These are phyloP conservation scores for Limulus polyphemus DNA, from an alignment of 2,888 invertebrate species.

Conservation along the genomic window DNA sequence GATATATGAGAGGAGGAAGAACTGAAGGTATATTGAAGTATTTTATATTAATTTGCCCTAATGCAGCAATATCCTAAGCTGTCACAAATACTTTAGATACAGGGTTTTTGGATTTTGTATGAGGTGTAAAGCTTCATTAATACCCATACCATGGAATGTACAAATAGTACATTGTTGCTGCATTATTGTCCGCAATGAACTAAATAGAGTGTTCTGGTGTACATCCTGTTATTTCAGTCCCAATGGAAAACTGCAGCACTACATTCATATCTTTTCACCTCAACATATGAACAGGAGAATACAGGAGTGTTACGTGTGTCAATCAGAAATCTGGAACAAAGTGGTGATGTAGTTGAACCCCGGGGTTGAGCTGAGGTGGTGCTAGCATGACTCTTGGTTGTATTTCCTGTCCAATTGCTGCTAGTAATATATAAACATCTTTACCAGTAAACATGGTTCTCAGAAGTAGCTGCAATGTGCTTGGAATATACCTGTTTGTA, in stretches of 20 bases:
- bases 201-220: constrained; percentile 6
- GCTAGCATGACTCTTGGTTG: constrained; percentile 3
- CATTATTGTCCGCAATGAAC: constrained; percentile 29
- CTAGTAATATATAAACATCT: constrained; percentile 2
- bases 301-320: constrained; percentile 25
- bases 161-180: constrained; percentile 24
- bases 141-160: constrained; percentile 28
- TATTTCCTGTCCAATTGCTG: constrained; percentile 2
- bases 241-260: constrained; percentile 18
- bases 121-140: constrained; percentile 26
- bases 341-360: constrained; percentile 17
- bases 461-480: too few relatives aligned
- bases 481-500: too few relatives aligned
- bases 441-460: neutral
- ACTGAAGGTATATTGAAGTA: too few relatives aligned
- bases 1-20: too few relatives aligned
- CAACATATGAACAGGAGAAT: constrained; percentile 24
- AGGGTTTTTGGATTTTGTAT: too few relatives aligned
- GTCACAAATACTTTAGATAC: too few relatives aligned
- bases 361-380: constrained; percentile 2
- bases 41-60: too few relatives aligned
- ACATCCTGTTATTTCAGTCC: constrained; percentile 2
- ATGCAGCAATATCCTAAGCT: too few relatives aligned
- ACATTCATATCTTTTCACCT: constrained; percentile 17
- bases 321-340: constrained; percentile 26